Evolutionary conservation across 2,113 vertebrate genomes (phyloP).

Genomic region (Thalassoma bifasciatum): DNA sequence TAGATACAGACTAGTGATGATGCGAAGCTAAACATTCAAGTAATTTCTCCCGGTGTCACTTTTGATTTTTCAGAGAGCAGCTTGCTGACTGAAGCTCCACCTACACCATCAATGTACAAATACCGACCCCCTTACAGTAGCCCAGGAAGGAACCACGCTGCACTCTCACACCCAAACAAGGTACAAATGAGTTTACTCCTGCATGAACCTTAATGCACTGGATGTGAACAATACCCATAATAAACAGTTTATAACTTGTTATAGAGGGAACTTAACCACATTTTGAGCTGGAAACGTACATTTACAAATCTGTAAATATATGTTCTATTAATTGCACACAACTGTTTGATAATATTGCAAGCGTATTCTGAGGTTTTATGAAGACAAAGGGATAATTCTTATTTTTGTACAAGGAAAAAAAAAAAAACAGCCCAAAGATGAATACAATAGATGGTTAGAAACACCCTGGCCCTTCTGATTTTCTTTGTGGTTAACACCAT

Average conservation of each 20-base stretch:
- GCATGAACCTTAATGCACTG: background rate
- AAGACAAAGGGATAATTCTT: background rate
- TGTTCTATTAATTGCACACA: background rate
- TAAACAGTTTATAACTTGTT: background rate
- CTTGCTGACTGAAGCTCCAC: conserved; percentile 90
- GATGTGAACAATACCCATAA: background rate
- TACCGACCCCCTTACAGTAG: conserved; percentile 92
- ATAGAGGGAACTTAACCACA: background rate
- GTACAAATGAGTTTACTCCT: conserved; percentile 57
- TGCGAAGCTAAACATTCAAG: background rate
- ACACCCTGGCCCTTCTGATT: conserved; percentile 30
- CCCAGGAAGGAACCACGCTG: conserved; percentile 86
- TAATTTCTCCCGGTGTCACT: conserved; percentile 15
- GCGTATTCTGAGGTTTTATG: background rate
- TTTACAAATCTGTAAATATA: background rate
- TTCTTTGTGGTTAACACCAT: conserved; percentile 69
- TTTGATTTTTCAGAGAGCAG: conserved; percentile 86
- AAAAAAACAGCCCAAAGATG: background rate
- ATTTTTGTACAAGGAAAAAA: background rate
- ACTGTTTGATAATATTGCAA: background rate
- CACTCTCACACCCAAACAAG: conserved; percentile 81
- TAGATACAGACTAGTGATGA: background rate
- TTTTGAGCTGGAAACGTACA: background rate
- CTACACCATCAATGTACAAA: conserved; percentile 95
- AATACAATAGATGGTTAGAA: conserved; percentile 25